Percentiles rank a stretch among this genome's conserved stretches.
These are phyloP conservation scores for Pipistrellus kuhlii DNA, from an alignment of 2,797 vertebrate genomes.

Conservation along the genomic window DNA sequence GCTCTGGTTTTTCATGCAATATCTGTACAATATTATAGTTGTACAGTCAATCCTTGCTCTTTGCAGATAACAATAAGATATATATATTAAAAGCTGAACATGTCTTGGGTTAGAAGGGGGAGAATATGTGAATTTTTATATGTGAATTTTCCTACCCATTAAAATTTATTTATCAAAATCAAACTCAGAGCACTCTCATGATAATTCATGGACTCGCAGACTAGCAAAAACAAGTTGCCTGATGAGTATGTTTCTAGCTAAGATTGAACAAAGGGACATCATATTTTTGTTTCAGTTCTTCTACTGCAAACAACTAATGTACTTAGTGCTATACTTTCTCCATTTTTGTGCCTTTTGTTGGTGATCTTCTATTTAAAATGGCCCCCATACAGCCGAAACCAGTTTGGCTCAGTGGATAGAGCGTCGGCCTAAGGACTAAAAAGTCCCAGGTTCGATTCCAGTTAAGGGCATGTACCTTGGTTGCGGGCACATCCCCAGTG, in stretches of 20 bases:
- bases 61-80: not conserved
- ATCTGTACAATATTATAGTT: not conserved
- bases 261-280: not conserved
- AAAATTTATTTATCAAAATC: not conserved
- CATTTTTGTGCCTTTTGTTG: not conserved
- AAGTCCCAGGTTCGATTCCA: too few relatives aligned
- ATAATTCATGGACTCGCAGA: not conserved
- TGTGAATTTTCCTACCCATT: constrained; percentile 4
- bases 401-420: too few relatives aligned
- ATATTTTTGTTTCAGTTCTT: not conserved
- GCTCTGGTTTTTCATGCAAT: not conserved
- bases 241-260: not conserved
- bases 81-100: too few relatives aligned
- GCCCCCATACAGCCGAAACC: too few relatives aligned
- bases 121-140: not conserved
- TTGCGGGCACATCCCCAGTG: too few relatives aligned
- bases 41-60: not conserved
- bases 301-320: not conserved
- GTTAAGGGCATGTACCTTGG: too few relatives aligned
- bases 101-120: too few relatives aligned
- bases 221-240: not conserved
- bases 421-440: too few relatives aligned
- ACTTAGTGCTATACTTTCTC: not conserved
- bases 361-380: not conserved
- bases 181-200: not conserved